phyloP scores from a whole-genome alignment of 2,113 vertebrate species.

The Callopanchax toddi region DNA sequence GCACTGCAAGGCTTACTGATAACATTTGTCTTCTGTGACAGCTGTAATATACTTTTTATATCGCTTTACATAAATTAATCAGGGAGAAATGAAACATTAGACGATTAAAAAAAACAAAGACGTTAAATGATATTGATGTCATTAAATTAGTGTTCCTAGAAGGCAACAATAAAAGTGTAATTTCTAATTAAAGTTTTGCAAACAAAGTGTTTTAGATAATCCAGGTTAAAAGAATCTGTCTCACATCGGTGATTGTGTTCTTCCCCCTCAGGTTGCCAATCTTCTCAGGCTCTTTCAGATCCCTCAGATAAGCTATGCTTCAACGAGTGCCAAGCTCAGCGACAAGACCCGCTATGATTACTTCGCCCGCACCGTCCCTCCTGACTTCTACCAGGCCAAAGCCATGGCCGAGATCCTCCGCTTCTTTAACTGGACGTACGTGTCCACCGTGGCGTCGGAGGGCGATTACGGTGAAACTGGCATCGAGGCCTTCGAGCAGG shows the following conservation, averaged over 20 bases:
- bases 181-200: background rate
- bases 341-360: slow-evolving; percentile 98
- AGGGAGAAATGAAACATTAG: background rate
- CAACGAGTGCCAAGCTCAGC: slow-evolving; percentile 97
- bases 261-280: slow-evolving; percentile 90
- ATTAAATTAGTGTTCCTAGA: background rate
- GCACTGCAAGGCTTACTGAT: background rate
- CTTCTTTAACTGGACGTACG: slow-evolving; percentile 98
- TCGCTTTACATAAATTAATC: slow-evolving; percentile 3
- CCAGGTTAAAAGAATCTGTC: no score
- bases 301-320: slow-evolving; percentile 98
- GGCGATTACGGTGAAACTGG: slow-evolving; percentile 97
- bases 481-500: slow-evolving; percentile 97
- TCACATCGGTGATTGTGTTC: background rate
- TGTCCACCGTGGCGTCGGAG: slow-evolving; percentile 95
- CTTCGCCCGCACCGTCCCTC: slow-evolving; percentile 95
- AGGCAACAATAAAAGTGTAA: background rate
- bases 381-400: slow-evolving; percentile 98
- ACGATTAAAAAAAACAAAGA: background rate
- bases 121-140: background rate
- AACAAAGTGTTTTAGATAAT: background rate
- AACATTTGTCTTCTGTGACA: background rate
- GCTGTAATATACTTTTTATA: background rate
- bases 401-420: slow-evolving; percentile 98
- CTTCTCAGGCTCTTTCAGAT: slow-evolving; percentile 97